Base-by-base conservation (phyloP, 2,888 invertebrate genomes). In the Gerosis bhagava region DNA sequence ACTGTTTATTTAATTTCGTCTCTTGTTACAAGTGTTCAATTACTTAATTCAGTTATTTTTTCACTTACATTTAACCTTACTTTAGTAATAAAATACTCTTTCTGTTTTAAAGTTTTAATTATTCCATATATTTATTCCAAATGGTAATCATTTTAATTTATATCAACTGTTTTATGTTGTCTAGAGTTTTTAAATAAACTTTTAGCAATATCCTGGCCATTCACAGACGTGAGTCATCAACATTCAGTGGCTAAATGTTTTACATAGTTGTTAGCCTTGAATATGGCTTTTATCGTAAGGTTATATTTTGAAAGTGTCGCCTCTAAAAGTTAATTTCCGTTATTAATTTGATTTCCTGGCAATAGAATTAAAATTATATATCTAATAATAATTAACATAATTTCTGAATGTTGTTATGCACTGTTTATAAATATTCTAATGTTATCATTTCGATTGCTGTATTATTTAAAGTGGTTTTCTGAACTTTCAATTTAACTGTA, bases 181-280 rank as follows among this genome's bases (percentile, higher is more conserved):
- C n/a, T n/a, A n/a, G n/a, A n/a, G n/a, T n/a, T n/a, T n/a, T n/a
- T n/a, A n/a, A 34, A 35, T 50, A 53, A 59, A 54, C 60, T 60
- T 60, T 45, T 59, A 56, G 58, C 50, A 44, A 35, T 54, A 50
- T 53, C 47, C 47, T 53, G 50, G 54, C 55, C 58, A 55, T 57
- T 66, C 56, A 59, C 57, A 53, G 34, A 40, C 32, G 45, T 54
- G 41, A 56, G 50, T 54, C 56, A 54, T 49, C 54, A 46, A 50
- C 36, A 44, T 46, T 48, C 44, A 54, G 49, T 29, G 51, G 39
- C 45, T 34, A 47, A 32, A 25, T 37, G 52, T 45, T 36, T 43
- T 50, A 50, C 44, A n/a, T n/a, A n/a, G 50, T 53, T 6, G 40
- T 22, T 47, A 49, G 31, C 58, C 58, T 58, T 56, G 54, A 53